Evolutionary conservation across 2,888 invertebrate genomes (phyloP).

Genomic region (Anoncus sp.): DNA sequence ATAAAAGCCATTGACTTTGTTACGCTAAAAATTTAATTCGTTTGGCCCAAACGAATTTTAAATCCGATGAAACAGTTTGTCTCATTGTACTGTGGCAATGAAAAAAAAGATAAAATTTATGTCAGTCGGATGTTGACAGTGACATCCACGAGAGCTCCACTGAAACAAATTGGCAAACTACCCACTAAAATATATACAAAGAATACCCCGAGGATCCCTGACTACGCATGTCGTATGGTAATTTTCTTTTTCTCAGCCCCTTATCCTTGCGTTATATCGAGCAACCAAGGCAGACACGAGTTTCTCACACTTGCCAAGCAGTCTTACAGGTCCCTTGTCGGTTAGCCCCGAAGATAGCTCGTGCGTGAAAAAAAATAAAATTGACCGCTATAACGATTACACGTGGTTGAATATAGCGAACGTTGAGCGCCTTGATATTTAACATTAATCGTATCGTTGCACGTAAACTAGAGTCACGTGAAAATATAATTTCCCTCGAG

Average conservation of each 20-base stretch:
- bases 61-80: too few relatives aligned
- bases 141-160: neutral
- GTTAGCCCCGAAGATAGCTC: neutral
- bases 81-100: too few relatives aligned
- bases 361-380: neutral
- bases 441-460: conserved; percentile 36
- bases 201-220: neutral
- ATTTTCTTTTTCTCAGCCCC: neutral
- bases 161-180: neutral
- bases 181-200: neutral
- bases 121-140: neutral
- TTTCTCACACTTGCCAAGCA: too few relatives aligned
- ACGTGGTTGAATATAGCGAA: neutral
- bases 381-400: neutral
- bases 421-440: conserved; percentile 1
- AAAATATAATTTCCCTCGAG: conserved; percentile 33
- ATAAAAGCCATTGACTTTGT: too few relatives aligned
- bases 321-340: neutral
- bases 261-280: too few relatives aligned
- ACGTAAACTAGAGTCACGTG: conserved; percentile 10
- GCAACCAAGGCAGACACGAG: too few relatives aligned
- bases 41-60: too few relatives aligned
- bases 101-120: neutral
- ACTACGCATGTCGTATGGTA: neutral
- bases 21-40: too few relatives aligned